Base-by-base conservation (phyloP, 64 coral and sea anemone genomes). In the Catalaphyllia jardinei region DNA sequence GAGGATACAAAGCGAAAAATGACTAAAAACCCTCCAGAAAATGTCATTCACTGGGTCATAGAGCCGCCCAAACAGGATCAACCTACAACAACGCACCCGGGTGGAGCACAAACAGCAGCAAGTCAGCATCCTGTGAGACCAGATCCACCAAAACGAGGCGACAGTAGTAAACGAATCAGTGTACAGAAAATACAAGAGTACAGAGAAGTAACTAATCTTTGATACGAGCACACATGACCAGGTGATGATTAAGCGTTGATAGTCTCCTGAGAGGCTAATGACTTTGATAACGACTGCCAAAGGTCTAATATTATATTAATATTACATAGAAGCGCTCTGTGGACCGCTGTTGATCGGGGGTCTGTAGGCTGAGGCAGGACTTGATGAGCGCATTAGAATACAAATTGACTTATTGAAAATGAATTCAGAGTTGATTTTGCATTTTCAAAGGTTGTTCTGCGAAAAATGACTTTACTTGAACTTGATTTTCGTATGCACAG, bases 141-240 rank as follows among this genome's bases (percentile, higher is more conserved):
- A 85, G 61, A 85, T 38, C 81, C 81, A 25, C 81, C 81, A 4
- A 69, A 85, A 71, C 62, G 81, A 85, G 24, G 64, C 24, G 81
- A 85, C 35, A 85, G 81, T 16, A 71, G 62, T 33, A 38, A 65
- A 85, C 31, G 33, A 50, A 38, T 67, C 30, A 83, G 19, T 67
- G 18, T 64, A 42, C 57, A 83, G 33, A 65, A 31, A 83, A 19
- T 15, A 85, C 63, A 71, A 15, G 81, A 65, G 65, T 69, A 69
- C 25, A 69, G 65, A 69, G 25, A 50, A 80, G 55, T 64, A 17
- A 85, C 81, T 17, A 39, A 61, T 69, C 81, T 85, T n/a, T 85
- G 38, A 85, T 85, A n/a, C 28, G 78, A 16, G 52, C 22, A 24
- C 25, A 4, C 22, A 12, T 57, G 22, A 69, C 6, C 22, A 69